Evolutionary conservation across 2,888 invertebrate genomes (phyloP).

Genomic region (Caradrina kadenii): DNA sequence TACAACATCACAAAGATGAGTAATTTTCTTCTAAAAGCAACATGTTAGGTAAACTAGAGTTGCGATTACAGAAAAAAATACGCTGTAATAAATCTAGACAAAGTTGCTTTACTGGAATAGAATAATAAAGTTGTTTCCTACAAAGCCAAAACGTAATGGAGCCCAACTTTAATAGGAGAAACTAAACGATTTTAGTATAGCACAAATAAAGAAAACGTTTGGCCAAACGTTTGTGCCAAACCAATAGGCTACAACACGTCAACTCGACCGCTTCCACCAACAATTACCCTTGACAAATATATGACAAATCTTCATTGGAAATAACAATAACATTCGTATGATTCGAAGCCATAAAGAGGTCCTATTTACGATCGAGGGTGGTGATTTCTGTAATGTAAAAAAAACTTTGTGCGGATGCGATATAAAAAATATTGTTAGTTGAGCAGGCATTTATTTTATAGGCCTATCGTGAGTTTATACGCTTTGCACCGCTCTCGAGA

Average conservation of each 20-base stretch:
- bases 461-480: conserved; percentile 73
- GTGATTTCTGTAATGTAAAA: conserved; percentile 70
- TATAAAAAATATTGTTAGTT: conserved; percentile 77
- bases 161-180: conserved; percentile 44
- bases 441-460: conserved; percentile 80
- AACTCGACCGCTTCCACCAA: conserved; percentile 40
- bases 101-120: conserved; percentile 40
- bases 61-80: conserved; percentile 36
- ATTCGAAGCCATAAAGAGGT: conserved; percentile 69
- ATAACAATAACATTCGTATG: conserved; percentile 72
- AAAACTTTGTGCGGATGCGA: conserved; percentile 62
- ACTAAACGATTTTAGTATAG: conserved; percentile 42
- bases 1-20: conserved; percentile 40
- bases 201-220: conserved; percentile 44
- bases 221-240: conserved; percentile 39
- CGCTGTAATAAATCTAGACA: conserved; percentile 48
- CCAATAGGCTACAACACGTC: conserved; percentile 43
- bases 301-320: conserved; percentile 64
- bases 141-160: conserved; percentile 30
- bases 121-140: conserved; percentile 50
- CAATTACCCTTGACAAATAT: conserved; percentile 62
- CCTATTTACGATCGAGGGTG: conserved; percentile 68
- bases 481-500: conserved; percentile 57
- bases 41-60: conserved; percentile 32
- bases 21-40: conserved; percentile 45